Base-by-base conservation (phyloP, 2,797 vertebrate genomes). In the Rhincodon typus region DNA sequence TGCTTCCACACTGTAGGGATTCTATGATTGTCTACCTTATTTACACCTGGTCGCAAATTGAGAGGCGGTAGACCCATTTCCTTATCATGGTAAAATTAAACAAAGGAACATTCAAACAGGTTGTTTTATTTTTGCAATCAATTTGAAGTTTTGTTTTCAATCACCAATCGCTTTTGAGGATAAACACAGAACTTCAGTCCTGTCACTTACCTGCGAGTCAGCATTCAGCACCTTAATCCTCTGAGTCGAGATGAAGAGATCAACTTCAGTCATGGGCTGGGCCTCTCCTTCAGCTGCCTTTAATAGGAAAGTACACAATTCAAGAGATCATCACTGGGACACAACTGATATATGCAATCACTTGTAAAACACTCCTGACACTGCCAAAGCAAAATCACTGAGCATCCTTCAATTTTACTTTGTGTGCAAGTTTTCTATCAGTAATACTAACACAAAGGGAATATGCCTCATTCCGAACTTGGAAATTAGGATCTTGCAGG, bases 221-320 rank as follows among this genome's bases (percentile, higher is more conserved):
- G 99, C 99, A 96, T 99, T 99, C 97, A 99, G 97, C 69, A 99
- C 99, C 98, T 99, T 99, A 97, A 99, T 99, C 97, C 99, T 98
- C 97, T 99, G 99, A 0, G 99, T 99, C 95, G 99, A 99, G 97
- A 99, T 99, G 97, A 99, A 99, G 96, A 99, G 98, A 96, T 99
- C 99, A 84, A 99, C 99, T 97, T 99, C 99, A 0, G 98, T 98
- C 96, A 98, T 98, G 42, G 98, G 98, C 0, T 98, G 97, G 96
- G 97, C 97, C 96, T 99, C 98, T 0, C 98, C 97, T 97, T 99
- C 99, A 8, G 98, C 98, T 96, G 98, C 98, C 99, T 99, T 97
- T 50, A 97, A 96, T 96, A 96, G n/a, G 96, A 5, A 66, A 30
- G 12, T 8, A 96, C 70, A 95, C 19, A 8, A 74, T 17, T 93